Conservation (phyloP, 2,113 vertebrate genomes). For the Acrocephalus arundinaceus region DNA sequence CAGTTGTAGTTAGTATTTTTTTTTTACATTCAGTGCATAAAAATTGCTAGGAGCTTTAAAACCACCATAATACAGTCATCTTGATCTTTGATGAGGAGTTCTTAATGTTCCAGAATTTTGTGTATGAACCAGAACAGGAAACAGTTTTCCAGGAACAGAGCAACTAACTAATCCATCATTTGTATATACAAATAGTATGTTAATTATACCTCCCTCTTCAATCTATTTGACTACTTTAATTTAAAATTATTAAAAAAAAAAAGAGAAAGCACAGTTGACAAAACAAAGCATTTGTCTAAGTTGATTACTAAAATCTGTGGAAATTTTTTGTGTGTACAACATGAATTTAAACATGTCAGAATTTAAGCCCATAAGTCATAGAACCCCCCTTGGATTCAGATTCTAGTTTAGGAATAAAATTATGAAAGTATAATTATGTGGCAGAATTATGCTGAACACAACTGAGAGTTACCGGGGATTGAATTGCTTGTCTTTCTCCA, state of each 20-base stretch:
- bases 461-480: slow-evolving; percentile 74
- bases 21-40: neutral
- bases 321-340: neutral
- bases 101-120: neutral
- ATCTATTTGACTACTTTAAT: neutral
- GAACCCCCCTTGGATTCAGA: slow-evolving; percentile 33
- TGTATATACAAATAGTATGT: neutral
- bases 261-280: neutral
- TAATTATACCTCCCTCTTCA: neutral
- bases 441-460: slow-evolving; percentile 73
- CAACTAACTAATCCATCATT: neutral
- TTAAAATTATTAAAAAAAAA: neutral
- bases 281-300: neutral
- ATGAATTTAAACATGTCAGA: neutral
- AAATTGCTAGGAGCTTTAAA: neutral
- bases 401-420: slow-evolving; percentile 67
- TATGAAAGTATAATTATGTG: slow-evolving; percentile 71
- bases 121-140: neutral
- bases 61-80: neutral
- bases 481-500: slow-evolving; percentile 84
- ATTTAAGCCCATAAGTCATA: neutral
- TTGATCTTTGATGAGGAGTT: neutral
- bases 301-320: neutral
- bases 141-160: neutral
- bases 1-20: neutral